phyloP scores from a whole-genome alignment of 2,888 invertebrate species.

The Chloromyia formosa region DNA sequence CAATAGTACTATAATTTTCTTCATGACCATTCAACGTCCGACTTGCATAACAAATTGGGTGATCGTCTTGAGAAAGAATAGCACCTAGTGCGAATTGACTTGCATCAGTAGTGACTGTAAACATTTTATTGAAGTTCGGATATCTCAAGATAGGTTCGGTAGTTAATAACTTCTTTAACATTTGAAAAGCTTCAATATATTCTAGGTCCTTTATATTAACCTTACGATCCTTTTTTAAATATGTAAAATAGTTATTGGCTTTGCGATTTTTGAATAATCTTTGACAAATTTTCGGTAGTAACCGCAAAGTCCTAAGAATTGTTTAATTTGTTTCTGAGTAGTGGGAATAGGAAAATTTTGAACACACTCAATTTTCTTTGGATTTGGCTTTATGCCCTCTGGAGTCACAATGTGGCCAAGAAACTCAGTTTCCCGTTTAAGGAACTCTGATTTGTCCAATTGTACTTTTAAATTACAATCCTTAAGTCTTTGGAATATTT shows the following conservation, averaged over 20 bases:
- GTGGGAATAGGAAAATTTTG: constrained; percentile 33
- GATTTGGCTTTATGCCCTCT: constrained; percentile 31
- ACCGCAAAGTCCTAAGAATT: constrained; percentile 43
- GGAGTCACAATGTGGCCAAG: too few species aligned
- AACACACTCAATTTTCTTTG: constrained; percentile 26
- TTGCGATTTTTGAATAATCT: too few species aligned
- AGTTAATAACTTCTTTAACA: constrained; percentile 15
- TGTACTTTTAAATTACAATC: not conserved
- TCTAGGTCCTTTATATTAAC: not conserved
- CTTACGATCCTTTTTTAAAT: not conserved
- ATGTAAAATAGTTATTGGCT: too few species aligned
- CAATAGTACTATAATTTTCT: too few species aligned
- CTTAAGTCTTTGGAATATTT: constrained; percentile 3
- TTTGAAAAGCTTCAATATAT: not conserved
- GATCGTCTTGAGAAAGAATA: constrained; percentile 2
- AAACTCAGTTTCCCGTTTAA: too few species aligned
- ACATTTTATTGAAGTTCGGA: constrained; percentile 47
- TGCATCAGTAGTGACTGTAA: constrained; percentile 48
- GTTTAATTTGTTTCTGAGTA: constrained; percentile 48
- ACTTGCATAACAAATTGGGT: constrained; percentile 36
- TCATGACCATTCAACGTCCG: constrained; percentile 18
- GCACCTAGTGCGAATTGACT: constrained; percentile 45
- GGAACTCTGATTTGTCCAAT: too few species aligned
- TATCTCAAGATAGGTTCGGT: constrained; percentile 48
- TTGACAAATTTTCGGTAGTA: constrained; percentile 47